A percentile compares a stretch with the other conserved stretches of the same genome.
phyloP scores from a whole-genome alignment of 35 echinoderm and acorn worm genomes.

The Lytechinus variegatus region DNA sequence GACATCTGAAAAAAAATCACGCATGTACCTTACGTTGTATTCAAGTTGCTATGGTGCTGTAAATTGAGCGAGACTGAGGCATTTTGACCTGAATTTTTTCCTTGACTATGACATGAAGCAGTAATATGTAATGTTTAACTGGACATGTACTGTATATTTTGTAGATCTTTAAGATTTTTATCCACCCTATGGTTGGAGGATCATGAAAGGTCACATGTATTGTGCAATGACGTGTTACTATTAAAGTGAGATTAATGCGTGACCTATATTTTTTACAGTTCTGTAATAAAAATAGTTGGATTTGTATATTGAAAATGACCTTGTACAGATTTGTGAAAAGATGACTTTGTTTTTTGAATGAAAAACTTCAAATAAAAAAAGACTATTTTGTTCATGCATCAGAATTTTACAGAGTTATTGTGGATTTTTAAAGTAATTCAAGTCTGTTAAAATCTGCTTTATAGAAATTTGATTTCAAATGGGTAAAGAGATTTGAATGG shows the following conservation, averaged over 20 bases:
- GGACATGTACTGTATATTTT: slow-evolving; percentile 43
- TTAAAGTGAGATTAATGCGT: not conserved
- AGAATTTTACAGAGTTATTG: not conserved
- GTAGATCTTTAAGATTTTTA: slow-evolving; percentile 14
- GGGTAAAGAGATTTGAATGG: not conserved
- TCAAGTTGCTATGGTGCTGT: slow-evolving; percentile 39
- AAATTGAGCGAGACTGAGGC: not conserved
- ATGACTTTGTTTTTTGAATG: slow-evolving; percentile 49
- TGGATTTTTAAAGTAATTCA: not conserved
- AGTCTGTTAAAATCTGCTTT: not conserved
- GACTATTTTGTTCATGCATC: slow-evolving; percentile 46
- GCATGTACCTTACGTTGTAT: slow-evolving; percentile 10
- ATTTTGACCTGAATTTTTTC: not conserved
- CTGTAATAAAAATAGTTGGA: slow-evolving; percentile 42
- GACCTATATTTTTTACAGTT: slow-evolving; percentile 47
- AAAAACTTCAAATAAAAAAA: slow-evolving; percentile 40
- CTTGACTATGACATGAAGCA: slow-evolving; percentile 25
- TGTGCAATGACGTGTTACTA: slow-evolving; percentile 45
- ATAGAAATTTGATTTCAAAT: not conserved
- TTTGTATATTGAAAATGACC: slow-evolving; percentile 42
- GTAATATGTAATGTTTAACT: slow-evolving; percentile 21
- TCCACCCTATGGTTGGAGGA: not conserved
- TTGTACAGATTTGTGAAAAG: slow-evolving; percentile 41
- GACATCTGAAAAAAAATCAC: not conserved
- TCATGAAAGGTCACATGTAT: slow-evolving; percentile 33